A percentile compares a stretch with the other conserved stretches of the same genome.
Conservation (phyloP, 2,888 invertebrate species). For the Epinotia brunnichana region DNA sequence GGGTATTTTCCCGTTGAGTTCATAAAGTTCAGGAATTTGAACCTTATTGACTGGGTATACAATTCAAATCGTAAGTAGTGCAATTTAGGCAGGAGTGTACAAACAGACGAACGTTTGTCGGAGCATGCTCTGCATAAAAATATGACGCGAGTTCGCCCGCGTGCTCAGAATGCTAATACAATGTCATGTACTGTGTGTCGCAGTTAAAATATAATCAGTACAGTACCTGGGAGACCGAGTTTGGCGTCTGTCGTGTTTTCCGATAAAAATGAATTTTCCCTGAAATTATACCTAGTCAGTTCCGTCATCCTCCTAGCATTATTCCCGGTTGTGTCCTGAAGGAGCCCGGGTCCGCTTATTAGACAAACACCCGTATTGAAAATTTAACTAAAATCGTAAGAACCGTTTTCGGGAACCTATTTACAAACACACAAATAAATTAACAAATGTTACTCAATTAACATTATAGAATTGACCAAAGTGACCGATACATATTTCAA, state of each 20-base stretch:
- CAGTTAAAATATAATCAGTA: not conserved
- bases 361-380: no score
- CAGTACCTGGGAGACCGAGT: not conserved
- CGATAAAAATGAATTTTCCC: not conserved
- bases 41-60: not conserved
- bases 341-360: no score
- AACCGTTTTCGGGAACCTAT: no score
- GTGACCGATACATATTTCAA: no score
- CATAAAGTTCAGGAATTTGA: not conserved
- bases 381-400: no score
- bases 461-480: no score
- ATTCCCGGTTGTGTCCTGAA: no score
- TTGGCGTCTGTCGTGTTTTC: not conserved
- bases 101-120: conserved; percentile 27
- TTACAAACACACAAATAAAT: no score
- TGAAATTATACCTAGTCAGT: no score
- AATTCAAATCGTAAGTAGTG: not conserved
- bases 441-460: no score
- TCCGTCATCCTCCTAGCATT: no score
- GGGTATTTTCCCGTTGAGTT: not conserved
- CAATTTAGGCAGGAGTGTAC: not conserved
- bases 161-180: conserved; percentile 35
- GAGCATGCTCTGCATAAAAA: conserved; percentile 34
- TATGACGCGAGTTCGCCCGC: conserved; percentile 31
- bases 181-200: not conserved